Percentiles rank a stretch among this genome's conserved stretches.
These are phyloP conservation scores for Pocillopora meandrina DNA, from an alignment of 92 coral and sea anemone species.

Conservation along the genomic window DNA sequence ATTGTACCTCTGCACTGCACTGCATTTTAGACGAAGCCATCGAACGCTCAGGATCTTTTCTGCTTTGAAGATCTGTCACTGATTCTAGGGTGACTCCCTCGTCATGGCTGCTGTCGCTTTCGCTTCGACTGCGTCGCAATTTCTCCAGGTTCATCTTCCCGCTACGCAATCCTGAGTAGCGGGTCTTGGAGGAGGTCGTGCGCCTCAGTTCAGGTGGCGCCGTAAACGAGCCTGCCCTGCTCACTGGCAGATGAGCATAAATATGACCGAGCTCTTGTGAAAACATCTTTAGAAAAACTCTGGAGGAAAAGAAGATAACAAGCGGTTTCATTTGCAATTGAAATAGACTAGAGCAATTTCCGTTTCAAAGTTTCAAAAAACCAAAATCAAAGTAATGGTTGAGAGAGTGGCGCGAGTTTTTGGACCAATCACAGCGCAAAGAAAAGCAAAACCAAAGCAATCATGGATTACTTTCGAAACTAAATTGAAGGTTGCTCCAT, in stretches of 20 bases:
- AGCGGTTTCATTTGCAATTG: not conserved
- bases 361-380: not conserved
- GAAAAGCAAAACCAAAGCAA: not conserved
- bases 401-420: too few relatives aligned
- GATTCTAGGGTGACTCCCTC: constrained; percentile 73
- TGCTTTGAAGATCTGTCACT: constrained; percentile 66
- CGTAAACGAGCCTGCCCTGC: constrained; percentile 47
- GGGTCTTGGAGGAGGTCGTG: constrained; percentile 52
- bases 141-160: constrained; percentile 78
- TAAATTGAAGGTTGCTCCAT: too few relatives aligned
- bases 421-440: not conserved
- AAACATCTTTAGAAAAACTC: constrained; percentile 89
- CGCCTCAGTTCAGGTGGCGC: constrained; percentile 61
- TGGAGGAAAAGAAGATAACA: constrained; percentile 27
- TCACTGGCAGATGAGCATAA: constrained; percentile 27
- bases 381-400: too few relatives aligned
- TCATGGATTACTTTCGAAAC: not conserved
- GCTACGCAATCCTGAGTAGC: constrained; percentile 64
- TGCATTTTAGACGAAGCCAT: not conserved
- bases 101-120: constrained; percentile 37
- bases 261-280: constrained; percentile 55
- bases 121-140: constrained; percentile 69
- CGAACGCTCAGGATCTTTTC: constrained; percentile 39
- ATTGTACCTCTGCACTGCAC: constrained; percentile 14
- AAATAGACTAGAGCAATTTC: not conserved